Evolutionary conservation across 2,113 vertebrate genomes (phyloP).

Genomic region (Myodes glareolus): DNA sequence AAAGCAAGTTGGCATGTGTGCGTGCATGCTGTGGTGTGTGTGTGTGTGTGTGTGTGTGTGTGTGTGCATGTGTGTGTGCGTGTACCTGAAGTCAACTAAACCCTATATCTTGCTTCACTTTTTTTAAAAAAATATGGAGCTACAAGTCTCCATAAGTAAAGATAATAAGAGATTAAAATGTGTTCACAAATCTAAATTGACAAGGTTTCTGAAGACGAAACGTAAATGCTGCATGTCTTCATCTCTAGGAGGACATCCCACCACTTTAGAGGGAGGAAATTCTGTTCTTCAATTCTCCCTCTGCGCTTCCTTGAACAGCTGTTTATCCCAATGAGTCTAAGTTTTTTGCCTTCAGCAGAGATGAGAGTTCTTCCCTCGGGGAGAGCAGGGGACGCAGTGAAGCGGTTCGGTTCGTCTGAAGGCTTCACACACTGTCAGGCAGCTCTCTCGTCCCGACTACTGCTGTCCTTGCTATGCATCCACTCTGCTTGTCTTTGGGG

Average conservation of each 20-base stretch:
- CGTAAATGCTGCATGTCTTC: background rate
- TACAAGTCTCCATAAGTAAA: background rate
- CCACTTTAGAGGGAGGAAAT: background rate
- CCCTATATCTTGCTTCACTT: background rate
- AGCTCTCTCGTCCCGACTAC: background rate
- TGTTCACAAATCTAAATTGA: background rate
- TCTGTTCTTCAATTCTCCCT: background rate
- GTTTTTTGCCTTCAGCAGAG: background rate
- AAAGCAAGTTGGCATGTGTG: background rate
- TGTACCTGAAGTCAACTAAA: background rate
- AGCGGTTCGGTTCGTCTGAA: rapidly evolving
- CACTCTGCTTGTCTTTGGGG: background rate
- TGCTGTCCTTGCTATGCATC: background rate
- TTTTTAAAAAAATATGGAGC: background rate
- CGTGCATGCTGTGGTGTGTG: background rate
- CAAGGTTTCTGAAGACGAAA: background rate
- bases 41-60: too few species aligned
- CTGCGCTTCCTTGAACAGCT: background rate
- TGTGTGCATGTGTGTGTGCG: too few species aligned
- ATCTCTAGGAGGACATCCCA: background rate
- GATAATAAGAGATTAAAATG: background rate
- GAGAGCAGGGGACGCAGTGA: background rate
- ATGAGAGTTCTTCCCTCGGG: background rate
- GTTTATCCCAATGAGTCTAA: background rate
- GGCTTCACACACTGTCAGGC: background rate